A percentile compares a stretch with the other conserved stretches of the same genome.
Conservation (phyloP, 2,797 vertebrate genomes). For the Mormyrops attenuatus region DNA sequence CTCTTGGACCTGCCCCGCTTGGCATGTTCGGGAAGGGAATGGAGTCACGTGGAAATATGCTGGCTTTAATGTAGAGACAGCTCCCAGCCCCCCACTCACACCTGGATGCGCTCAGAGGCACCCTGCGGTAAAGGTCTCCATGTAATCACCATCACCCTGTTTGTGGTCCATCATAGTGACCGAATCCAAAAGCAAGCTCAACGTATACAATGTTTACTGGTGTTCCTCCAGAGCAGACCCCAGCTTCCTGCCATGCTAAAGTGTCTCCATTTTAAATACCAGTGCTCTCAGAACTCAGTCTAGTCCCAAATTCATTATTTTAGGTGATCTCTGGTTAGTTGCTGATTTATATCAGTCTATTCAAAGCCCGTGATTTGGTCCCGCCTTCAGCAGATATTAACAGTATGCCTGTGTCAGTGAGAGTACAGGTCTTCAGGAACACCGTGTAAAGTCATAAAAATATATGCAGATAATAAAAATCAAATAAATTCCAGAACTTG, state of each 20-base stretch:
- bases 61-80: background rate
- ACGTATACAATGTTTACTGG: background rate
- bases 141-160: background rate
- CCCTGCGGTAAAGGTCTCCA: background rate
- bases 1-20: background rate
- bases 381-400: constrained; percentile 48
- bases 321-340: constrained; percentile 44
- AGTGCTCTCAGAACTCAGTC: background rate
- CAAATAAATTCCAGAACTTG: background rate
- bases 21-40: background rate
- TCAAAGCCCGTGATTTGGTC: constrained; percentile 40
- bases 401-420: constrained; percentile 45
- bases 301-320: constrained; percentile 53
- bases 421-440: background rate
- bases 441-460: background rate
- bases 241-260: background rate
- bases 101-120: background rate
- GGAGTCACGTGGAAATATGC: background rate
- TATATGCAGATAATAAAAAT: background rate
- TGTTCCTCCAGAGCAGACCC: background rate
- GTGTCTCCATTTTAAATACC: background rate
- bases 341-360: background rate
- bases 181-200: background rate
- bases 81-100: background rate
- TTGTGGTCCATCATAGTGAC: background rate